Evolutionary conservation across 2,113 vertebrate species (phyloP).

Genomic region (Equus przewalskii): DNA sequence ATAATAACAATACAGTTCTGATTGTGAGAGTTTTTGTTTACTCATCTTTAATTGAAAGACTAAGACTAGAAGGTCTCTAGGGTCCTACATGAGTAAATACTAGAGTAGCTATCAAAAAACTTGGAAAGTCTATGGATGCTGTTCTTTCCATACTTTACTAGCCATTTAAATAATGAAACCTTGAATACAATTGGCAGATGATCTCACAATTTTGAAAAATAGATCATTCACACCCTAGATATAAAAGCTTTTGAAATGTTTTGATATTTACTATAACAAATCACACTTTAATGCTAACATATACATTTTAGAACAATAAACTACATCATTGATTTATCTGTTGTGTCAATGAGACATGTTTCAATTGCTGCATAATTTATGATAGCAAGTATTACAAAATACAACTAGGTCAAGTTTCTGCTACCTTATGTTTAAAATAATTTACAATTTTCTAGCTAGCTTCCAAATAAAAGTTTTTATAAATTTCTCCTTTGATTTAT

Average conservation of each 20-base stretch:
- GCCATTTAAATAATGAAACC: slow-evolving; percentile 59
- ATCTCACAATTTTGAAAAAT: slow-evolving; percentile 79
- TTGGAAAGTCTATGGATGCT: neutral
- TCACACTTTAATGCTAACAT: slow-evolving; percentile 84
- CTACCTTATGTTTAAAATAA: slow-evolving; percentile 1
- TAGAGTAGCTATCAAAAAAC: neutral
- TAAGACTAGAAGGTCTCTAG: neutral
- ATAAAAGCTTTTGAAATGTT: slow-evolving; percentile 83
- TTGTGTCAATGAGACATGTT: slow-evolving; percentile 83
- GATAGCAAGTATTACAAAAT: neutral
- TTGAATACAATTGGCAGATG: slow-evolving; percentile 72
- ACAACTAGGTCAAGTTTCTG: neutral
- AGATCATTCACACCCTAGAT: slow-evolving; percentile 78
- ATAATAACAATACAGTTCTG: neutral
- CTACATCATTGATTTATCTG: slow-evolving; percentile 78
- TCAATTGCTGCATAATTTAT: slow-evolving; percentile 73
- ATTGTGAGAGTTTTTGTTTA: neutral
- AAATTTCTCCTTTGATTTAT: slow-evolving; percentile 50
- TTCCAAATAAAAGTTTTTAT: neutral
- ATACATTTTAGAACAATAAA: slow-evolving; percentile 84
- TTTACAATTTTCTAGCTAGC: neutral
- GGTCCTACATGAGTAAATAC: neutral
- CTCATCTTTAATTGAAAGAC: neutral
- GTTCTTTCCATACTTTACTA: slow-evolving; percentile 22
- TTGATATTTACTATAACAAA: slow-evolving; percentile 79